phyloP scores from a whole-genome alignment of 1,140 invertebrate genomes.

The Rhynchophorus ferrugineus region DNA sequence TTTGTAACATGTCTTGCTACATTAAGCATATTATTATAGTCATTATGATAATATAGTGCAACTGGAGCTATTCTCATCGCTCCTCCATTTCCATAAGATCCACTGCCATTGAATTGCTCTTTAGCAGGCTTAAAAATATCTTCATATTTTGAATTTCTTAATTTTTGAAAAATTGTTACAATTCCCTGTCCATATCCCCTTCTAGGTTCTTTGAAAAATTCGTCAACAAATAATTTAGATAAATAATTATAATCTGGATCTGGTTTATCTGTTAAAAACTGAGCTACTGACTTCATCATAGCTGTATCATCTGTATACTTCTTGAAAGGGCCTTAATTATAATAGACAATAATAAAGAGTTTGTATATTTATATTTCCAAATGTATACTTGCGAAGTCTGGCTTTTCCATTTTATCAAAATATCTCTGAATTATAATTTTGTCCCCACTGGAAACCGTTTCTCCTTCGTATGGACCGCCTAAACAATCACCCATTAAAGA shows the following conservation, averaged over 20 bases:
- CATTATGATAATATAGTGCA: constrained; percentile 53
- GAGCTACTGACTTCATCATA: constrained; percentile 60
- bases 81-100: constrained; percentile 72
- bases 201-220: constrained; percentile 55
- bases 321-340: constrained; percentile 49
- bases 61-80: constrained; percentile 71
- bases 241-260: constrained; percentile 50
- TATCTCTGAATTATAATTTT: constrained; percentile 51
- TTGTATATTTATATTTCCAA: not conserved
- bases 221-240: constrained; percentile 57
- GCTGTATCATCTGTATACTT: constrained; percentile 71
- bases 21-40: constrained; percentile 47
- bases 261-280: constrained; percentile 55
- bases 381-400: constrained; percentile 47
- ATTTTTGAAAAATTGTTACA: constrained; percentile 55
- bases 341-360: no score
- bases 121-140: constrained; percentile 59
- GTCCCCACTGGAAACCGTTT: constrained; percentile 42
- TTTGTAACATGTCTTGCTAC: constrained; percentile 45
- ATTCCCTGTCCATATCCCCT: constrained; percentile 62
- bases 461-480: constrained; percentile 62
- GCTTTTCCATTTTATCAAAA: constrained; percentile 53
- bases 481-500: constrained; percentile 66
- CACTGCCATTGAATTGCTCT: constrained; percentile 61
- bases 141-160: constrained; percentile 49